Evolutionary conservation across 2,797 vertebrate genomes (phyloP).

Genomic region (Toxotes lorentzi): DNA sequence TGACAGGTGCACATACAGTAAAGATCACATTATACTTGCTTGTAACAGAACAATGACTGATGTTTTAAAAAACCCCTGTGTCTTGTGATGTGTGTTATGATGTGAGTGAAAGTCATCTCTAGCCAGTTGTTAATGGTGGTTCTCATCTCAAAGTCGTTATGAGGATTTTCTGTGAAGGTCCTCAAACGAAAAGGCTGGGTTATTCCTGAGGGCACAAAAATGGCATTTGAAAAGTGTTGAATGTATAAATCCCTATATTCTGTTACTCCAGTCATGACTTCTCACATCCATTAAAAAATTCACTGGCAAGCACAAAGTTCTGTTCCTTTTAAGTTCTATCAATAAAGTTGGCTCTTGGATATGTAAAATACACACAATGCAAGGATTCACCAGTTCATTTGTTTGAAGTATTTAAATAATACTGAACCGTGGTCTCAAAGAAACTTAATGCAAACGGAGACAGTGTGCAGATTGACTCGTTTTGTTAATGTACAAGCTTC

Average conservation of each 20-base stretch:
- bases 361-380: conserved; percentile 41
- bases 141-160: conserved; percentile 72
- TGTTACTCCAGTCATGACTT: conserved; percentile 75
- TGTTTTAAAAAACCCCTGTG: conserved; percentile 52
- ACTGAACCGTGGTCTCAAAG: background rate
- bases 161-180: conserved; percentile 86
- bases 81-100: conserved; percentile 53
- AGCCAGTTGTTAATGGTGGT: conserved; percentile 58
- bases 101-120: conserved; percentile 69
- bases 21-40: conserved; percentile 58
- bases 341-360: conserved; percentile 57
- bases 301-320: conserved; percentile 77
- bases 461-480: background rate
- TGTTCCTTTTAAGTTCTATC: conserved; percentile 48
- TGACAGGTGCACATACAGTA: conserved; percentile 64
- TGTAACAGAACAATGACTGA: conserved; percentile 69
- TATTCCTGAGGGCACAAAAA: conserved; percentile 74
- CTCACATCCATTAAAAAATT: conserved; percentile 81
- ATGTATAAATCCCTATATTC: conserved; percentile 77
- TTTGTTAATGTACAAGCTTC: conserved; percentile 1
- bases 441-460: conserved; percentile 6
- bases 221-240: conserved; percentile 74
- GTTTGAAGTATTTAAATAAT: conserved; percentile 4
- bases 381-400: conserved; percentile 31
- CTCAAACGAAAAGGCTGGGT: conserved; percentile 63